These are phyloP conservation scores for Lasioglossum malachurum DNA, from an alignment of 2,888 invertebrate genomes.

Conservation along the genomic window DNA sequence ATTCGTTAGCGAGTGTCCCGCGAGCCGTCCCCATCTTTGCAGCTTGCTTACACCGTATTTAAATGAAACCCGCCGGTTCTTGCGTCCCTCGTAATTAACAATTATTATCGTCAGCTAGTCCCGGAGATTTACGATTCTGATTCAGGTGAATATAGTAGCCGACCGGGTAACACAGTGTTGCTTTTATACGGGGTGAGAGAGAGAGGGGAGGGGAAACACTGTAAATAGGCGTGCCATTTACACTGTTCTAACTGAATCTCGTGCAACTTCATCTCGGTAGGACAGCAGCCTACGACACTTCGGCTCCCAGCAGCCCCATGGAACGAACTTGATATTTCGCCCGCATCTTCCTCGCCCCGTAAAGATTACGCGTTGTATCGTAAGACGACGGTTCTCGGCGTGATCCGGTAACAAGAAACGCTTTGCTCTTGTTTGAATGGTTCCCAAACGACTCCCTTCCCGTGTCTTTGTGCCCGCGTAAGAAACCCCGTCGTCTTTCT, in stretches of 20 bases:
- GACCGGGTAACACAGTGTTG: background rate
- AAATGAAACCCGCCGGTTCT: slow-evolving; percentile 53
- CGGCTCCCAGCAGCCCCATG: slow-evolving; percentile 31
- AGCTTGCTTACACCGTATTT: slow-evolving; percentile 25
- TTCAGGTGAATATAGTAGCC: background rate
- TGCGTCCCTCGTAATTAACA: slow-evolving; percentile 53
- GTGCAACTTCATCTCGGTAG: slow-evolving; percentile 2
- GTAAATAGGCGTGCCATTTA: slow-evolving; percentile 33
- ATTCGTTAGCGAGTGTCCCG: slow-evolving; percentile 57
- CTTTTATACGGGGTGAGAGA: background rate
- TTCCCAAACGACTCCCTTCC: slow-evolving; percentile 37
- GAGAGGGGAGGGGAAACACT: background rate
- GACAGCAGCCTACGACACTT: slow-evolving; percentile 18
- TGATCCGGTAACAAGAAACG: slow-evolving; percentile 59
- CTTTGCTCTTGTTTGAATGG: slow-evolving; percentile 48
- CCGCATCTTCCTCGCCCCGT: slow-evolving; percentile 72
- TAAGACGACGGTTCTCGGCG: slow-evolving; percentile 40
- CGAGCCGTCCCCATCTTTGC: background rate
- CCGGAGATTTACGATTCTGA: slow-evolving; percentile 38
- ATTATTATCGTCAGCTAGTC: slow-evolving; percentile 40
- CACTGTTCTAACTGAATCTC: slow-evolving; percentile 10
- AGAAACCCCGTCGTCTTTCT: slow-evolving; percentile 27
- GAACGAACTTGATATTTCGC: slow-evolving; percentile 78
- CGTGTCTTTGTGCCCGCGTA: slow-evolving; percentile 30
- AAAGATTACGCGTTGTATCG: slow-evolving; percentile 44